phyloP scores from a whole-genome alignment of 2,888 invertebrate genomes.

The Aromia moschata region DNA sequence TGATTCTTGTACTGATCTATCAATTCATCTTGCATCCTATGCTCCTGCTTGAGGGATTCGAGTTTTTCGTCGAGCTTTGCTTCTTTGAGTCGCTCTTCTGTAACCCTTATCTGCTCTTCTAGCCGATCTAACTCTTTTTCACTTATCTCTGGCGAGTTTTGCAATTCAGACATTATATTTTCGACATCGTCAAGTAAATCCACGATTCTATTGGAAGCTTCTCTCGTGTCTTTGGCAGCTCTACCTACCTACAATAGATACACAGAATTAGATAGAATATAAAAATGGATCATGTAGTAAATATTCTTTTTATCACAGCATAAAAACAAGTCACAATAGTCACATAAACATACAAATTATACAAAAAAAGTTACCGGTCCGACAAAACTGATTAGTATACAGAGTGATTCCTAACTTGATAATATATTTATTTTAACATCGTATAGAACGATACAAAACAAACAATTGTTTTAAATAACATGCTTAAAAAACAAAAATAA shows the following conservation, averaged over 20 bases:
- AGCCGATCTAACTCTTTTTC: conserved; percentile 71
- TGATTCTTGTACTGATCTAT: conserved; percentile 84
- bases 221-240: conserved; percentile 84
- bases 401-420: no score
- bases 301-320: no score
- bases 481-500: no score
- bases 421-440: no score
- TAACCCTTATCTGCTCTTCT: conserved; percentile 72
- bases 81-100: conserved; percentile 75
- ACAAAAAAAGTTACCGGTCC: no score
- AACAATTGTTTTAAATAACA: no score
- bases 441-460: no score
- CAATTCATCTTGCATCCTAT: conserved; percentile 67
- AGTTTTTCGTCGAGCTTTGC: conserved; percentile 82
- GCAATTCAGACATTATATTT: conserved; percentile 79
- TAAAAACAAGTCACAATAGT: no score
- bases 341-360: no score
- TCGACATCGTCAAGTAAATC: conserved; percentile 82
- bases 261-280: no score
- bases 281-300: no score
- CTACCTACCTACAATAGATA: conserved; percentile 76
- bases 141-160: conserved; percentile 77
- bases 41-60: conserved; percentile 75
- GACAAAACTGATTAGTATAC: no score
- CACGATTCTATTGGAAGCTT: conserved; percentile 83